Percentiles rank a stretch among this genome's conserved stretches.
Evolutionary conservation across 2,888 invertebrate species (phyloP).

Genomic region (Acheta domesticus): DNA sequence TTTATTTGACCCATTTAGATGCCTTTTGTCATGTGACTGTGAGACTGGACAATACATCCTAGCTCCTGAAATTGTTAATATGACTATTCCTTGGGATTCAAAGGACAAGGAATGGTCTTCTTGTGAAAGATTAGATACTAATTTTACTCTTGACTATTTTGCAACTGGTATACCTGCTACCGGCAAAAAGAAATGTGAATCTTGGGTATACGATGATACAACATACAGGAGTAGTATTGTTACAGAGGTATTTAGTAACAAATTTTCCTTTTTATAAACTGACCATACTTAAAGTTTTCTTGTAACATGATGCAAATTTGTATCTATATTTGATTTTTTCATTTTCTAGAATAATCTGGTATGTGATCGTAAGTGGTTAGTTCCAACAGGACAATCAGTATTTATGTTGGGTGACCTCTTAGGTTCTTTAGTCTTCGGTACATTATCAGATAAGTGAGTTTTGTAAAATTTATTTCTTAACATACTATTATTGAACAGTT

Average conservation of each 20-base stretch:
- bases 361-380: conserved; percentile 59
- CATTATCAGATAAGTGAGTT: conserved; percentile 60
- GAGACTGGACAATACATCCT: conserved; percentile 52
- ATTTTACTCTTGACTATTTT: conserved; percentile 46
- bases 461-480: not conserved
- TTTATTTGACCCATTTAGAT: conserved; percentile 48
- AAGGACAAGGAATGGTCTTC: conserved; percentile 51
- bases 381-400: conserved; percentile 62
- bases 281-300: too few relatives aligned
- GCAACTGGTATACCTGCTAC: conserved; percentile 42
- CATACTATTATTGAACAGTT: too few relatives aligned
- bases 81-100: conserved; percentile 55
- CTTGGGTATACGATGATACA: conserved; percentile 59
- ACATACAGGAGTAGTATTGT: conserved; percentile 60
- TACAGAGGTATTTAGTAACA: conserved; percentile 53
- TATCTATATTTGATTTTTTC: too few relatives aligned
- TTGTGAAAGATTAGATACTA: conserved; percentile 54
- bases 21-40: conserved; percentile 57
- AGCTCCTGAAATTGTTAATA: conserved; percentile 48
- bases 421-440: conserved; percentile 68
- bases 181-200: conserved; percentile 49
- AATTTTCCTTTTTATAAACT: too few relatives aligned
- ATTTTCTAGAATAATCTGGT: conserved; percentile 52
- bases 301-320: too few relatives aligned
- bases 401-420: conserved; percentile 70